Conservation (phyloP, 2,888 invertebrate genomes). For the Poecilus cupreus region DNA sequence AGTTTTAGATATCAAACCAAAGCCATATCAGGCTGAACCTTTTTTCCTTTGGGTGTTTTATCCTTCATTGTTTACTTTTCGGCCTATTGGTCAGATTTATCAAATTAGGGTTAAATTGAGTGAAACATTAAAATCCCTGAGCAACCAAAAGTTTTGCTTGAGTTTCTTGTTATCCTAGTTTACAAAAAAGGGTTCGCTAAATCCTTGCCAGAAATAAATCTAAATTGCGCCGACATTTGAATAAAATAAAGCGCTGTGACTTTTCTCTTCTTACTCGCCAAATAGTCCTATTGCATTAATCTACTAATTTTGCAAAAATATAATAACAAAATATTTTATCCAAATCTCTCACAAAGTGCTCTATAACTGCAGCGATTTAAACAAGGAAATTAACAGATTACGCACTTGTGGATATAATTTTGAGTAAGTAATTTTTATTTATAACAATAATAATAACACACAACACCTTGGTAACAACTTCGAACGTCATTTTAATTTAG, state of each 20-base stretch:
- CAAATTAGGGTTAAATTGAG: conserved; percentile 16
- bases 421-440: too few species aligned
- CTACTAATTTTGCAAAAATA: too few species aligned
- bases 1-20: background rate
- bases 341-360: too few species aligned
- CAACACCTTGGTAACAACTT: too few species aligned
- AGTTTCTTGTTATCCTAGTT: background rate
- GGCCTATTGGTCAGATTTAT: background rate
- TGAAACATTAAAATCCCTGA: conserved; percentile 5
- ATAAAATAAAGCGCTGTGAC: background rate
- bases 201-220: background rate
- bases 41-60: background rate
- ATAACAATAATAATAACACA: too few species aligned
- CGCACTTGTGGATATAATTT: too few species aligned
- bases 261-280: background rate
- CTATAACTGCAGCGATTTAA: too few species aligned
- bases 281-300: too few species aligned
- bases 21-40: background rate
- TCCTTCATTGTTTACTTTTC: conserved; percentile 4
- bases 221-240: background rate
- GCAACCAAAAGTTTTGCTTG: conserved; percentile 3
- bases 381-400: too few species aligned
- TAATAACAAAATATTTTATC: too few species aligned
- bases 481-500: too few species aligned
- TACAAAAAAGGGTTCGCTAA: background rate